These are phyloP conservation scores for Anisognathus igniventris DNA, from an alignment of 2,797 vertebrate species.

Conservation along the genomic window DNA sequence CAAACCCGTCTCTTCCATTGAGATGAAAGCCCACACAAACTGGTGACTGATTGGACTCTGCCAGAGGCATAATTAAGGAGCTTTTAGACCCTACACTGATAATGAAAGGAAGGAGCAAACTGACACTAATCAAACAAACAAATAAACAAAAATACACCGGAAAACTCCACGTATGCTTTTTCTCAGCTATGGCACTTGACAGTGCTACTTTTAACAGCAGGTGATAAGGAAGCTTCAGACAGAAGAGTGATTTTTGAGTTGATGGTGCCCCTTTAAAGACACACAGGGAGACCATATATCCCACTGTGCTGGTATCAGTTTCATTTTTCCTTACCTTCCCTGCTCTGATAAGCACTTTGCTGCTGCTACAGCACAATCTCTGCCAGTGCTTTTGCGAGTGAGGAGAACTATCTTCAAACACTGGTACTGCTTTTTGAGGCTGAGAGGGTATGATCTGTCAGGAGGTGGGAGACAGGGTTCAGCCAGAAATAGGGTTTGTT, in stretches of 20 bases:
- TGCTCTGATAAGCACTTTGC: not conserved
- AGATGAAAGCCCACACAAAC: not conserved
- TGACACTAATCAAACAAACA: constrained; percentile 10
- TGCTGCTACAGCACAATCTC: not conserved
- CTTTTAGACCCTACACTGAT: not conserved
- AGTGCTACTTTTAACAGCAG: constrained; percentile 1
- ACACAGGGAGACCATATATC: not conserved
- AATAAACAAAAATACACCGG: not conserved
- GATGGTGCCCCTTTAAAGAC: not conserved
- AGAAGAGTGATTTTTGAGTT: constrained; percentile 18
- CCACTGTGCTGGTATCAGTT: not conserved
- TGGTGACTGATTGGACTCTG: not conserved
- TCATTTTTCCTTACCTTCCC: not conserved
- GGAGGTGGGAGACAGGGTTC: not conserved
- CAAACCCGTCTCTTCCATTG: rapidly evolving
- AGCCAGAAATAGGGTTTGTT: not conserved
- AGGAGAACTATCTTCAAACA: not conserved
- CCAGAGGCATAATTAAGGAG: not conserved
- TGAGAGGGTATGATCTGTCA: not conserved
- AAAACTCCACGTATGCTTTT: not conserved
- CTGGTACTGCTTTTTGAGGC: not conserved
- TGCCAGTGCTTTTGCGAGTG: not conserved
- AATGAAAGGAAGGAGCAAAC: not conserved
- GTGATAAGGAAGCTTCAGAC: constrained; percentile 18
- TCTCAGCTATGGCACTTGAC: not conserved